Evolutionary conservation across 1,140 invertebrate species (phyloP), one percentile per base, ranked within the genome.

Genomic region (Dreissena polymorpha): DNA sequence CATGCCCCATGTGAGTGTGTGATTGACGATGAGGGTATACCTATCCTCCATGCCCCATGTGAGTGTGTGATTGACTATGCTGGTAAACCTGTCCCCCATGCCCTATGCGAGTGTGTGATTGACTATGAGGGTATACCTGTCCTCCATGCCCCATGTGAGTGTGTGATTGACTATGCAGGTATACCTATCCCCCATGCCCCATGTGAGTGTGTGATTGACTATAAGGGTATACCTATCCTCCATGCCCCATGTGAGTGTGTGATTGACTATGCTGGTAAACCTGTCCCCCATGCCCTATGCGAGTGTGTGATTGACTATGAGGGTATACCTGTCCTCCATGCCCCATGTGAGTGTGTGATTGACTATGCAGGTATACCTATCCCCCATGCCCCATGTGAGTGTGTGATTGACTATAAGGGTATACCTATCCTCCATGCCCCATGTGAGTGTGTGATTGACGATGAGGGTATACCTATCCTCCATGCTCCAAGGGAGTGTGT

Each of bases 101-200:
- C 95, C 95, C 92, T 97, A 97, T 25, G 74, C n/a, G n/a, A n/a
- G n/a, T n/a, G n/a, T n/a, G n/a, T n/a, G n/a, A n/a, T n/a, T n/a
- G n/a, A n/a, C n/a, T n/a, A 39, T 39, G 39, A 39, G 3, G 2
- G 93, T 94, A 94, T 92, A 98, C 97, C 95, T 96, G 57, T 96
- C 95, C 93, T 98, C 96, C 95, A 98, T 96, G 67, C 95, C 95
- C 92, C n/a, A n/a, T n/a, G n/a, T n/a, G n/a, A n/a, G n/a, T n/a
- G n/a, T n/a, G n/a, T n/a, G n/a, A n/a, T n/a, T n/a, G n/a, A n/a
- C n/a, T n/a, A 39, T 39, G 39, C 2, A 2, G 2, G 93, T 94
- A 94, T 92, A 98, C 97, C 95, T 96, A 60, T 96, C 95, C 93
- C 98, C 96, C 95, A 98, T 96, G 67, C 95, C 95, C 92, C n/a